Percentiles rank a stretch among this genome's conserved stretches.
Conservation (phyloP, 2,888 invertebrate genomes). For the Drosophila yooni region DNA sequence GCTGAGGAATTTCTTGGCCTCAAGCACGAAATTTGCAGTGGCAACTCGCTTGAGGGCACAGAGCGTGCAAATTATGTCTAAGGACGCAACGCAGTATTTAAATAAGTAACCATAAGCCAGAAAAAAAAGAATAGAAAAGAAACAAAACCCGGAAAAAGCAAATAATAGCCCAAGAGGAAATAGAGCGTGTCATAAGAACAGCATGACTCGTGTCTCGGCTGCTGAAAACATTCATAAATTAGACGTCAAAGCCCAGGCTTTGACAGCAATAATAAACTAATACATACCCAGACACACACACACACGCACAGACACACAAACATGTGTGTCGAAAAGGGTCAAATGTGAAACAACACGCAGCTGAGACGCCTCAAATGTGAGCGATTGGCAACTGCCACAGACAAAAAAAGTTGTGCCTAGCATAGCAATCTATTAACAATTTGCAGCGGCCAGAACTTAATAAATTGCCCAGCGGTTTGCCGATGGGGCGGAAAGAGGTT, state of each 20-base stretch:
- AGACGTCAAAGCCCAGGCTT: conserved; percentile 72
- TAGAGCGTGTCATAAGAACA: conserved; percentile 49
- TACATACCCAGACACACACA: conserved; percentile 9
- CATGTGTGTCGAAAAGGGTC: conserved; percentile 59
- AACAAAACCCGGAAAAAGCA: conserved; percentile 5
- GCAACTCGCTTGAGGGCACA: conserved; percentile 12
- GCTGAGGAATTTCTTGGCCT: conserved; percentile 36
- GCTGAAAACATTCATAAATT: conserved; percentile 72
- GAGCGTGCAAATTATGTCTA: conserved; percentile 16
- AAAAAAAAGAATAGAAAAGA: conserved; percentile 10
- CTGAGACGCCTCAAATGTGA: conserved; percentile 49
- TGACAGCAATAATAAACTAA: conserved; percentile 50
- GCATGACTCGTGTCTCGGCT: conserved; percentile 49
- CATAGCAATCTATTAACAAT: conserved; percentile 50
- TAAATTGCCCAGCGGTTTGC: conserved; percentile 27
- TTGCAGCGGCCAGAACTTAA: conserved; percentile 25
- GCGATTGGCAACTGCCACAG: conserved; percentile 44
- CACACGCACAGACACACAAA: conserved; percentile 7
- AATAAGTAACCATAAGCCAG: conserved; percentile 34
- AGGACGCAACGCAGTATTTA: conserved; percentile 28
- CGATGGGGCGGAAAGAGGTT: neutral
- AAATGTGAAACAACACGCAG: conserved; percentile 49
- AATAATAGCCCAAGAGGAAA: conserved; percentile 32
- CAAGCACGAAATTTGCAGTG: conserved; percentile 40
- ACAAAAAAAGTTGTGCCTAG: conserved; percentile 11